Percentiles rank a stretch among this genome's conserved stretches.
phyloP scores from a whole-genome alignment of 2,113 vertebrate genomes.

The Carassius auratus region DNA sequence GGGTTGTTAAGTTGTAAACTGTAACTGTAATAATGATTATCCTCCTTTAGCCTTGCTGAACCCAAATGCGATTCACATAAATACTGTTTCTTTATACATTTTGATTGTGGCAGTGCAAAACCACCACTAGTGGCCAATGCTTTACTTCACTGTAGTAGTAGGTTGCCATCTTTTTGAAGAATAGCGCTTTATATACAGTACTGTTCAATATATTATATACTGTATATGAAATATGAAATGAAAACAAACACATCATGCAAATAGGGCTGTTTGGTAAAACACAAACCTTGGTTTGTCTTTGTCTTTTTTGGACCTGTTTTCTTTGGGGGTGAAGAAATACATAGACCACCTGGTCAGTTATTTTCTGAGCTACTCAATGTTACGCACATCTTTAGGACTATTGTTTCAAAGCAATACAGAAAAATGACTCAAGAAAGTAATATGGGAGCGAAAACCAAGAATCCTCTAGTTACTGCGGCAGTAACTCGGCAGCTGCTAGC shows the following conservation, averaged over 20 bases:
- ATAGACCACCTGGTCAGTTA: neutral
- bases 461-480: neutral
- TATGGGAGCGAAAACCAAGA: neutral
- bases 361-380: neutral
- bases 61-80: neutral
- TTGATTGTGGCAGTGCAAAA: neutral
- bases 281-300: neutral
- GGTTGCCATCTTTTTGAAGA: neutral
- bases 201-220: neutral
- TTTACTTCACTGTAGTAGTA: neutral
- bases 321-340: neutral
- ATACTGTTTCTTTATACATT: neutral
- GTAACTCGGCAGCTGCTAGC: neutral
- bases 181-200: neutral
- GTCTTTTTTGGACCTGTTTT: neutral
- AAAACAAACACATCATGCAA: neutral
- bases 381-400: neutral
- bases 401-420: neutral
- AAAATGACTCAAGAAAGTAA: neutral
- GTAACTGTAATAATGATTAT: neutral
- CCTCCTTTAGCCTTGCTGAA: neutral
- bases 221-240: too few species aligned
- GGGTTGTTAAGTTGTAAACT: conserved; percentile 11
- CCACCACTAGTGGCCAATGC: neutral
- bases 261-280: neutral